These are phyloP conservation scores for Steromphala cineraria DNA, from an alignment of 2,888 invertebrate species.

Conservation along the genomic window DNA sequence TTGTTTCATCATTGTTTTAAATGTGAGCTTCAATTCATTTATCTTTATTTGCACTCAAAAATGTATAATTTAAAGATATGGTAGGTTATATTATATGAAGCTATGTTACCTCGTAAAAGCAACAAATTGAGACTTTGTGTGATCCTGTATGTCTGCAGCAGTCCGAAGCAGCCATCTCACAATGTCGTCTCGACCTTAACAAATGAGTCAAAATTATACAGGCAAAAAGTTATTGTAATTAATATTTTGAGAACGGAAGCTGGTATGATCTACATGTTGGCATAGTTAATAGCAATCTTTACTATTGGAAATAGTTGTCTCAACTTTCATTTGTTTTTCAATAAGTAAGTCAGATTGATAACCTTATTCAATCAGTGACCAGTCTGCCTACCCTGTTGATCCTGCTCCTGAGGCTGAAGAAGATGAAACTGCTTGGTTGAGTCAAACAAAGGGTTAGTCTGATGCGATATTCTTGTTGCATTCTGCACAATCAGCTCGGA, in stretches of 20 bases:
- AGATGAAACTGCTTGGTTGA: conserved; percentile 6
- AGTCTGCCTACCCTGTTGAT: conserved; percentile 23
- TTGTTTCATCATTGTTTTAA: no score
- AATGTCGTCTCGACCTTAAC: conserved; percentile 45
- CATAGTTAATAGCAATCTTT: no score
- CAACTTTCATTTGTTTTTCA: no score
- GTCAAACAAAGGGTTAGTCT: conserved; percentile 53
- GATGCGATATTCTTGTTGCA: conserved; percentile 61
- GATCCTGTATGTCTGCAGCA: conserved; percentile 43
- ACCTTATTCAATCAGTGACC: not conserved
- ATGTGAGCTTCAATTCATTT: no score
- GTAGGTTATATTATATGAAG: not conserved
- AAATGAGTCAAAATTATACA: not conserved
- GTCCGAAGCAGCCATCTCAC: conserved; percentile 43
- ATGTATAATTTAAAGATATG: no score
- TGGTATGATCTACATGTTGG: no score
- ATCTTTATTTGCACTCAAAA: no score
- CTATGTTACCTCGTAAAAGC: conserved; percentile 60
- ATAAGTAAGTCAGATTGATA: no score
- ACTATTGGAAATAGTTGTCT: no score
- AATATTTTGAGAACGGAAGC: no score
- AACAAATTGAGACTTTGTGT: conserved; percentile 65
- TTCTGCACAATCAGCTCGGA: conserved; percentile 66
- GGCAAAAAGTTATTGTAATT: not conserved
- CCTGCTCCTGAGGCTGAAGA: not conserved